These are phyloP conservation scores for Tonatia bakeri DNA, from an alignment of 2,113 vertebrate genomes.

Conservation along the genomic window DNA sequence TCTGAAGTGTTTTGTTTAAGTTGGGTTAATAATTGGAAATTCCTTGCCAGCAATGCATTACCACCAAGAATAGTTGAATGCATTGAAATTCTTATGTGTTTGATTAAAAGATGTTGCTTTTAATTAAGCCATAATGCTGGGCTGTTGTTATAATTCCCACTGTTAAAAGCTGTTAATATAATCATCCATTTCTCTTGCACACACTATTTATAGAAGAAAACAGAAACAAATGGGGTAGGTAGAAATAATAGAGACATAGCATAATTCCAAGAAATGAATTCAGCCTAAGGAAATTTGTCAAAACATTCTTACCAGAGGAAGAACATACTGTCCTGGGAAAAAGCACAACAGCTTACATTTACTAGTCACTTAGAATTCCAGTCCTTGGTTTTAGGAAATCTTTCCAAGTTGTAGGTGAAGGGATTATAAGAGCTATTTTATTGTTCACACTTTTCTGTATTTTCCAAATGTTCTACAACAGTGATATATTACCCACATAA, in stretches of 20 bases:
- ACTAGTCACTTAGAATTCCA: background rate
- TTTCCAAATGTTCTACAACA: background rate
- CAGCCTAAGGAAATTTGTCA: constrained; percentile 16
- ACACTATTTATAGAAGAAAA: constrained; percentile 29
- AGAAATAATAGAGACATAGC: background rate
- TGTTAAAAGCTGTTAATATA: constrained; percentile 31
- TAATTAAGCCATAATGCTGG: background rate
- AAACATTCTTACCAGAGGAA: background rate
- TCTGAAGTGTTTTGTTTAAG: constrained; percentile 32
- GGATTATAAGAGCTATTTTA: background rate
- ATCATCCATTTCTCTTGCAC: constrained; percentile 27
- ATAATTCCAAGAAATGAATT: constrained; percentile 42
- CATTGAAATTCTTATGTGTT: background rate
- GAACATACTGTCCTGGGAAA: background rate
- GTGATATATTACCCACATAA: background rate
- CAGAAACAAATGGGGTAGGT: background rate
- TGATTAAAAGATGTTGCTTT: constrained; percentile 36
- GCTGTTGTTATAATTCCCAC: background rate
- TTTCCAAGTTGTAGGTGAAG: background rate
- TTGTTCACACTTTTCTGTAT: background rate
- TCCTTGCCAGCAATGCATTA: constrained; percentile 30
- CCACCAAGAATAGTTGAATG: background rate
- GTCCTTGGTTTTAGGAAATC: background rate
- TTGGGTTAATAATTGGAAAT: constrained; percentile 44
- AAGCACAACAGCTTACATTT: background rate